phyloP scores from a whole-genome alignment of 2,797 vertebrate species.

The Sebastes hubbsi region DNA sequence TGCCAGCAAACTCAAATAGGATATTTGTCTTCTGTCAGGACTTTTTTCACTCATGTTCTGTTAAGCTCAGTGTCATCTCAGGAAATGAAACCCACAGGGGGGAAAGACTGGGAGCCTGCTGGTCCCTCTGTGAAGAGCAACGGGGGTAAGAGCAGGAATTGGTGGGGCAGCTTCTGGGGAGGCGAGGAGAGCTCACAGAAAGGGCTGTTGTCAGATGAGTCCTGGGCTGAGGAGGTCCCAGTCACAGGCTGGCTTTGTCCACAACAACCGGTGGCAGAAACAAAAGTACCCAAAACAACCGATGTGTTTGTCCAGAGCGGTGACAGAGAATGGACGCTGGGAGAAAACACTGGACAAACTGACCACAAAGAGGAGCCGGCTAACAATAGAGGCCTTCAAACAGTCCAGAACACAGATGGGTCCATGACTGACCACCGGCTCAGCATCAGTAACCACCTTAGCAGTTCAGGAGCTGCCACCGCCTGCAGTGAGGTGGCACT shows the following conservation, averaged over 20 bases:
- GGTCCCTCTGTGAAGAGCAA: not conserved
- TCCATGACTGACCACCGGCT: slow-evolving; percentile 24
- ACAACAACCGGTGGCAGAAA: slow-evolving; percentile 11
- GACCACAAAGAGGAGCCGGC: slow-evolving; percentile 54
- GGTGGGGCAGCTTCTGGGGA: slow-evolving; percentile 68
- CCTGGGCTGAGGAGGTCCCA: slow-evolving; percentile 19
- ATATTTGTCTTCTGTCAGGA: slow-evolving; percentile 38
- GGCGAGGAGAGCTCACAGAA: slow-evolving; percentile 23
- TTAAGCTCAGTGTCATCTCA: slow-evolving; percentile 38
- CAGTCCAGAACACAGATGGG: slow-evolving; percentile 43
- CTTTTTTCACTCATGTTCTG: slow-evolving; percentile 60
- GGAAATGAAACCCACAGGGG: not conserved
- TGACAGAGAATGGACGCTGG: slow-evolving; percentile 22
- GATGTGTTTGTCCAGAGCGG: slow-evolving; percentile 7
- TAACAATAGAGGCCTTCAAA: slow-evolving; percentile 53
- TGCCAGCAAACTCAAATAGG: slow-evolving; percentile 30
- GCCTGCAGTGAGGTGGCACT: slow-evolving; percentile 47
- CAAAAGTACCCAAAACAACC: slow-evolving; percentile 46
- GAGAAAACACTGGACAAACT: slow-evolving; percentile 71
- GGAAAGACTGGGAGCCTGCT: slow-evolving; percentile 14
- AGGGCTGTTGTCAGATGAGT: slow-evolving; percentile 23
- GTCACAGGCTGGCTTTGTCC: slow-evolving; percentile 53
- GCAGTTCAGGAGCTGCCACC: slow-evolving; percentile 26
- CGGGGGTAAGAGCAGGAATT: not conserved
- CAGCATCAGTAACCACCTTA: slow-evolving; percentile 10